A percentile compares a stretch with the other conserved stretches of the same genome.
Evolutionary conservation across 2,113 vertebrate species (phyloP).

Genomic region (Aspidoscelis tigris): DNA sequence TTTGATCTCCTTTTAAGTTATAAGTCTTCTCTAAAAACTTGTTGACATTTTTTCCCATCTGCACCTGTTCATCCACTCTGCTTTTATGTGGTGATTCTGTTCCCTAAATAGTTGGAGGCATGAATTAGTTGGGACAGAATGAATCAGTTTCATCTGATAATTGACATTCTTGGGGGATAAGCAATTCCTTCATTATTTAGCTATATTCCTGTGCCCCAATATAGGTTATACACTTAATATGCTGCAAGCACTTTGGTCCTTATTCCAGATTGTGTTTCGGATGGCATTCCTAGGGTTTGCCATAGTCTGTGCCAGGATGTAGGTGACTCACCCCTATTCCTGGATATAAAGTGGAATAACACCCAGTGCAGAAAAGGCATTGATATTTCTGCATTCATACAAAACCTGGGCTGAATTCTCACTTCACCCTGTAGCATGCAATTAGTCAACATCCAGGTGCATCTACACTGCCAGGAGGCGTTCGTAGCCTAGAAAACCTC

Average conservation of each 20-base stretch:
- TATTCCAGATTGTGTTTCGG: too few species aligned
- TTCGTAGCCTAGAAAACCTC: too few species aligned
- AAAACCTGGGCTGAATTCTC: neutral
- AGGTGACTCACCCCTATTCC: too few species aligned
- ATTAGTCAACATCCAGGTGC: too few species aligned
- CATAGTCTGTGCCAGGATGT: too few species aligned
- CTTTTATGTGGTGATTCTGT: neutral
- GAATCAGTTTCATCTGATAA: slow-evolving; percentile 38
- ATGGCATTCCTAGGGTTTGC: too few species aligned
- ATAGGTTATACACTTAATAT: neutral
- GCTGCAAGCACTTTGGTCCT: neutral
- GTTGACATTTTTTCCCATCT: neutral
- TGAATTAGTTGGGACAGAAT: neutral
- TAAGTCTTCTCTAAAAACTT: too few species aligned
- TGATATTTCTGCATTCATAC: slow-evolving; percentile 19
- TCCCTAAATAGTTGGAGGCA: slow-evolving; percentile 30
- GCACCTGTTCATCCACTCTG: neutral
- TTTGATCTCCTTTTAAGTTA: too few species aligned
- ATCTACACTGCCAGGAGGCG: too few species aligned
- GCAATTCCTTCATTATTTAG: slow-evolving; percentile 37
- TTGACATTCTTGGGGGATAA: slow-evolving; percentile 40
- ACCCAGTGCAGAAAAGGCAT: too few species aligned
- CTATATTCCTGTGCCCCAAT: slow-evolving; percentile 6
- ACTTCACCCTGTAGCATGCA: too few species aligned
- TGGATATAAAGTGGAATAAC: too few species aligned